Percentiles rank a stretch among this genome's conserved stretches.
These are phyloP conservation scores for Oreochromis aureus DNA, from an alignment of 2,113 vertebrate species.

Conservation along the genomic window DNA sequence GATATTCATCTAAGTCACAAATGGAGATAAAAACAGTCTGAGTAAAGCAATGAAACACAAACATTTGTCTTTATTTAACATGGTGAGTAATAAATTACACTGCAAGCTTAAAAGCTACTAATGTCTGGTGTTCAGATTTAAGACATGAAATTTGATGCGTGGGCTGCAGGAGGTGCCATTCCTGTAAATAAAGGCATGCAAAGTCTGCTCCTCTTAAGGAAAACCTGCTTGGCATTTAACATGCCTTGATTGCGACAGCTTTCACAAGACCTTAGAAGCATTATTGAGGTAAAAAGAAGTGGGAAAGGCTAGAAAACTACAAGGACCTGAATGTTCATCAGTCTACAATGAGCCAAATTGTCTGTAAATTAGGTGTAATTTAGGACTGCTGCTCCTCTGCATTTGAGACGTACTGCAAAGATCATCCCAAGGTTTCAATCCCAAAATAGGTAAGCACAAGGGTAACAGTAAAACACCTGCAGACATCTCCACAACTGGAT, in stretches of 20 bases:
- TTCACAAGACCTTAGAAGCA: background rate
- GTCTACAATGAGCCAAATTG: background rate
- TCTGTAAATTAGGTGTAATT: background rate
- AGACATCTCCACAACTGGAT: background rate
- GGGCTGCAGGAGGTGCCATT: background rate
- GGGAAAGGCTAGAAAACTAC: background rate
- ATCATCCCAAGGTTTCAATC: background rate
- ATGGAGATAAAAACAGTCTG: background rate
- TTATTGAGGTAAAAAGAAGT: background rate
- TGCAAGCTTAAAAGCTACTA: background rate
- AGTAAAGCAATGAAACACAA: background rate
- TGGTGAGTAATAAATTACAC: background rate
- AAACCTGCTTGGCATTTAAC: background rate
- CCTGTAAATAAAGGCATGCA: background rate
- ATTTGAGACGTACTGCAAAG: background rate
- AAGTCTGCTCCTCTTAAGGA: background rate
- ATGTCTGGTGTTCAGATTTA: background rate
- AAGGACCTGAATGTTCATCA: background rate
- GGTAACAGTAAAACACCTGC: background rate
- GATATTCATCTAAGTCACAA: background rate
- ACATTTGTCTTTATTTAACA: background rate
- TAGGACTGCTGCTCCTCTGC: background rate
- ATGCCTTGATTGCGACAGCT: background rate
- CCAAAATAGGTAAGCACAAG: background rate
- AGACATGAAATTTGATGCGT: background rate